phyloP scores from a whole-genome alignment of 2,113 vertebrate species.

The Scartelaos histophorus region DNA sequence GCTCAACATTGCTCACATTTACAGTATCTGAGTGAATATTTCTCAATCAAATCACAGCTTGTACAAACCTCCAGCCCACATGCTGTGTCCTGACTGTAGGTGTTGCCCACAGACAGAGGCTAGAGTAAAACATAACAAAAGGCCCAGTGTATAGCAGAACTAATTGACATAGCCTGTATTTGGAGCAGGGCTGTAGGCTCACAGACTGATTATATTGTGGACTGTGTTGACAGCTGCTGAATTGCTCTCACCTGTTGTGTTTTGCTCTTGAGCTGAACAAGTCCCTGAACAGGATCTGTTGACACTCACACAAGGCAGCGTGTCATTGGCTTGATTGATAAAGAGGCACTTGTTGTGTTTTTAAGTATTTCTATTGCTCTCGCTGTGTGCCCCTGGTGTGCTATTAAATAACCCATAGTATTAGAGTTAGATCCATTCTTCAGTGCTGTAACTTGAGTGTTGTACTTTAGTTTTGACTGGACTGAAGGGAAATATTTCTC shows the following conservation, averaged over 20 bases:
- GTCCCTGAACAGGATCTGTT: conserved; percentile 64
- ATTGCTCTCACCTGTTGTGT: conserved; percentile 72
- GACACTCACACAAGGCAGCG: conserved; percentile 54
- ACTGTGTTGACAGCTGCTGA: conserved; percentile 67
- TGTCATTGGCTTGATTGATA: conserved; percentile 64
- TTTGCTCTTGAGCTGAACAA: conserved; percentile 61
- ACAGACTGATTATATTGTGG: conserved; percentile 64
- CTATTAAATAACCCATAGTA: conserved; percentile 47
- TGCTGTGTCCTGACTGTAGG: conserved; percentile 25
- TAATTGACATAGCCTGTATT: conserved; percentile 47
- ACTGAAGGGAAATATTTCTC: conserved; percentile 28
- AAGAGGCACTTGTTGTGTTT: conserved; percentile 41
- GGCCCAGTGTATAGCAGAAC: conserved; percentile 20
- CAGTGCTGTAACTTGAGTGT: conserved; percentile 24
- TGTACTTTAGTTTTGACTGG: conserved; percentile 43
- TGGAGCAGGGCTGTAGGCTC: conserved; percentile 31
- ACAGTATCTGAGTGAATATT: conserved; percentile 34
- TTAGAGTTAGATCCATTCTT: conserved; percentile 31
- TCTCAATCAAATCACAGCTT: conserved; percentile 42
- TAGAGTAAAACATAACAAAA: conserved; percentile 17
- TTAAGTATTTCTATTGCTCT: conserved; percentile 37
- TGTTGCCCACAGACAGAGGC: conserved; percentile 19
- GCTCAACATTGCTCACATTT: conserved; percentile 21
- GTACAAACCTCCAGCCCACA: conserved; percentile 28
- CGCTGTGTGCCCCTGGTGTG: conserved; percentile 20